Conservation (phyloP, 2,113 vertebrate species). For the Dascyllus trimaculatus region DNA sequence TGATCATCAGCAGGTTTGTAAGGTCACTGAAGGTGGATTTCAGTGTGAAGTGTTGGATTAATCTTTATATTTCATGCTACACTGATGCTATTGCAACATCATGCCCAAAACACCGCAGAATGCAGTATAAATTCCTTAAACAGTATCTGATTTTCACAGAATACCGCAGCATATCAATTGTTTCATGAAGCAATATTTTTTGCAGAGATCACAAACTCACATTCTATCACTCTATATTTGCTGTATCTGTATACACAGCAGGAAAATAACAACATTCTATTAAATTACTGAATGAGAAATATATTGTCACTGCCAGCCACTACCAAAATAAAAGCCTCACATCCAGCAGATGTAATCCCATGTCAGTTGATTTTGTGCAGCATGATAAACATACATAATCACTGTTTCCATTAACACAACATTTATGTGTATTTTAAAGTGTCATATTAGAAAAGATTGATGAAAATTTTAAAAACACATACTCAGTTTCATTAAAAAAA, state of each 20-base stretch:
- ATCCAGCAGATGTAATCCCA: not conserved
- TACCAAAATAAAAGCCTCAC: conserved; percentile 4
- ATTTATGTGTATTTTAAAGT: no score
- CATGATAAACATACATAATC: no score
- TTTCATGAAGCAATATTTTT: not conserved
- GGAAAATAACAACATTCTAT: not conserved
- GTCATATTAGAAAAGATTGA: no score
- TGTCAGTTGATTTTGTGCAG: no score
- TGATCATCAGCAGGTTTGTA: conserved; percentile 21
- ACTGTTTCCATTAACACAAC: no score
- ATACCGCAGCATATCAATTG: not conserved
- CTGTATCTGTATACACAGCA: not conserved
- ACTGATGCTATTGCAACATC: no score
- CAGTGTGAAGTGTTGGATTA: conserved; percentile 20
- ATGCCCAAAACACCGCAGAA: not conserved
- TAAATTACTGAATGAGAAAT: not conserved
- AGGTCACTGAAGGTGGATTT: conserved; percentile 37
- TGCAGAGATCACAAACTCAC: not conserved
- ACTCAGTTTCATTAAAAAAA: no score
- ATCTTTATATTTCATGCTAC: conserved; percentile 2
- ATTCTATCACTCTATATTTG: not conserved
- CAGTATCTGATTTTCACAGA: not conserved
- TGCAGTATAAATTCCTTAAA: not conserved
- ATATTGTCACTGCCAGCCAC: not conserved
- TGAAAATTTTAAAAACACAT: no score